A percentile compares a stretch with the other conserved stretches of the same genome.
Evolutionary conservation across 2,113 vertebrate genomes (phyloP).

Genomic region (Isichthys henryi): DNA sequence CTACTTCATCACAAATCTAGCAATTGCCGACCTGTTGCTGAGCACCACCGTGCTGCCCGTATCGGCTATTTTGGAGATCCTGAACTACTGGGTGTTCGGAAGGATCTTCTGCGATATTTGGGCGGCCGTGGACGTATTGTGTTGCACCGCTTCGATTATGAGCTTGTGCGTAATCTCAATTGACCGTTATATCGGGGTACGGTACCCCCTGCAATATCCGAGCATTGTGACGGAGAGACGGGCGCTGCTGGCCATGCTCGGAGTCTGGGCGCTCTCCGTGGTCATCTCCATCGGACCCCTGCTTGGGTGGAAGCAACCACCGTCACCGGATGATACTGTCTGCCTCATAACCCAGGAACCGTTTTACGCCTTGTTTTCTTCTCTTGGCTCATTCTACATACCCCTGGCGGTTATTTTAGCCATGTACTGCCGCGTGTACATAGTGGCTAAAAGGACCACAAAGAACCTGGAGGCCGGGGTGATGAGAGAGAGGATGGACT

Average conservation of each 20-base stretch:
- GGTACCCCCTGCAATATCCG: slow-evolving; percentile 70
- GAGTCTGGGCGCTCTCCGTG: slow-evolving; percentile 66
- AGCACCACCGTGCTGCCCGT: slow-evolving; percentile 72
- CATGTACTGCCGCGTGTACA: slow-evolving; percentile 75
- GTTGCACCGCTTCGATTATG: slow-evolving; percentile 73
- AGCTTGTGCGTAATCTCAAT: slow-evolving; percentile 77
- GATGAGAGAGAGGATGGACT: slow-evolving; percentile 72
- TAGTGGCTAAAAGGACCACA: slow-evolving; percentile 74
- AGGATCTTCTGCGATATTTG: slow-evolving; percentile 64
- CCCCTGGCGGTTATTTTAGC: slow-evolving; percentile 68
- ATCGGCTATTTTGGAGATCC: slow-evolving; percentile 66
- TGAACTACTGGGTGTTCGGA: slow-evolving; percentile 68
- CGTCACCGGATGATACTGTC: slow-evolving; percentile 61
- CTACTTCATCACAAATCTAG: slow-evolving; percentile 71
- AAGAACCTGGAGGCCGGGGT: slow-evolving; percentile 73
- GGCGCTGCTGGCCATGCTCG: slow-evolving; percentile 62
- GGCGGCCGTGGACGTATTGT: slow-evolving; percentile 72
- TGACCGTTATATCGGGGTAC: slow-evolving; percentile 72
- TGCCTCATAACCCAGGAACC: slow-evolving; percentile 71
- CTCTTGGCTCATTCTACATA: slow-evolving; percentile 74
- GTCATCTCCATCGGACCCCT: slow-evolving; percentile 64
- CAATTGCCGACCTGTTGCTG: slow-evolving; percentile 65
- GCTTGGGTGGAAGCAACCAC: slow-evolving; percentile 72
- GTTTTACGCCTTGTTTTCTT: slow-evolving; percentile 75
- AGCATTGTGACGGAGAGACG: slow-evolving; percentile 66